Base-by-base conservation (phyloP, 2,113 vertebrate species). In the Pseudolaguvia tuberculata region DNA sequence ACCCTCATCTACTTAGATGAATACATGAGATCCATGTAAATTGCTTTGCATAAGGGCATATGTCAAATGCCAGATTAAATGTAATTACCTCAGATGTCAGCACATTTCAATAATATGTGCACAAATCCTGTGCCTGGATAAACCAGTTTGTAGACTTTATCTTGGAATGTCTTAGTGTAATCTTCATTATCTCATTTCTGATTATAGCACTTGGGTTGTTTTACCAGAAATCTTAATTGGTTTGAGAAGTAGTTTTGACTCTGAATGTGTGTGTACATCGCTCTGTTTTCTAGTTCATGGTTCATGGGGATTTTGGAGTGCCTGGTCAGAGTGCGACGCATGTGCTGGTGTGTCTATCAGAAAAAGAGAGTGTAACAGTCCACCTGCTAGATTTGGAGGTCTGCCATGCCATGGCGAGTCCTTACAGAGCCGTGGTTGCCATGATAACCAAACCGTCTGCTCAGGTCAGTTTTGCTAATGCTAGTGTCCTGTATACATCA, bases 241-340 rank as follows among this genome's bases (percentile, higher is more conserved):
- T 3, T 23, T 63, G n/a, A 18, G 25, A 17, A 3, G 9, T 58
- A 58, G n/a, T 63, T 63, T 21, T n/a, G 18, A 15, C 27, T 21
- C 18, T 63, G 17, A 29, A 15, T 51, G 47, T 23, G 5, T 75
- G 25, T 70, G 59, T 42, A 20, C 45, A 39, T 42, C 5, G 51
- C 15, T 68, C 6, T 76, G 13, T 12, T 58, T 23, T 59, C 15
- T 55, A 96, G 94, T 92, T 48, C 87, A 94, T 0, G 93, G 93
- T 1, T 86, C 81, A 0, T 96, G 94, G 94, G 85, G 91, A 39
- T 77, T 84, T 0, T 94, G 94, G 93, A 89, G 91, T 0, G 45
- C 25, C 0, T 96, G 94, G 94, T 91, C 93, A 0, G 80, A 84
- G 18, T 96, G 94, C 20, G 86, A 91, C 0, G 70, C 35, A 0